Base-by-base conservation (phyloP, 2,888 invertebrate genomes). In the Unio delphinus region DNA sequence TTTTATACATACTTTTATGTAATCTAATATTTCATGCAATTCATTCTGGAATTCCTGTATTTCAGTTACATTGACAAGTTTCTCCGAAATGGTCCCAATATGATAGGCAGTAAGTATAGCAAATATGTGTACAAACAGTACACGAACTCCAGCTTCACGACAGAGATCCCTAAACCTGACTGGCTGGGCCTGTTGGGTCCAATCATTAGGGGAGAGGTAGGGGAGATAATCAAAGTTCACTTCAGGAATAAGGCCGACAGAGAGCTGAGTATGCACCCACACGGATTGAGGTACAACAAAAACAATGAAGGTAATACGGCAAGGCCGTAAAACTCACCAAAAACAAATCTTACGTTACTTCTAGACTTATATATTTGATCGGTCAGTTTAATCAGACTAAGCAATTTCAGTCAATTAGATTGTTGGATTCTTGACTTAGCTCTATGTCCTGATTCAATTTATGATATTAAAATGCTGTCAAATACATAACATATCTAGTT, bases 91-190 rank as follows among this genome's bases (percentile, higher is more conserved):
- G 67, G 70, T 45, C 61, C 57, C 2, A 60, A 78, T 68, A 54
- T 78, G 26, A 74, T 80, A 3, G 80, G 80, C 3, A 75, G 77
- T 26, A 66, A 64, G 18, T 80, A 78, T 61, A 70, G 23, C 28
- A 80, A 80, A 60, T 74, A 69, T 57, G 71, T 78, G 8, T 80
- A 79, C 63, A 77, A 78, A 63, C 74, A 76, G 54, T 84, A 83
- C 62, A 79, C 75, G 1, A 83, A 83, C 64, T 60, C 58, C 26
- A 71, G 72, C 23, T 84, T 70, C 72, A 76, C 66, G 0, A 65
- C 26, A 23, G 75, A 75, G 66, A 73, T 75, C 11, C 57, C 69
- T 5, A 67, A 68, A 55, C 73, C 76, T 3, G n/a, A 2, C 11
- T 75, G 72, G 54, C 72, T 69, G 55, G 79, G 79, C 7, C 73